phyloP scores from a whole-genome alignment of 2,888 invertebrate species.

The Cephus runcator region DNA sequence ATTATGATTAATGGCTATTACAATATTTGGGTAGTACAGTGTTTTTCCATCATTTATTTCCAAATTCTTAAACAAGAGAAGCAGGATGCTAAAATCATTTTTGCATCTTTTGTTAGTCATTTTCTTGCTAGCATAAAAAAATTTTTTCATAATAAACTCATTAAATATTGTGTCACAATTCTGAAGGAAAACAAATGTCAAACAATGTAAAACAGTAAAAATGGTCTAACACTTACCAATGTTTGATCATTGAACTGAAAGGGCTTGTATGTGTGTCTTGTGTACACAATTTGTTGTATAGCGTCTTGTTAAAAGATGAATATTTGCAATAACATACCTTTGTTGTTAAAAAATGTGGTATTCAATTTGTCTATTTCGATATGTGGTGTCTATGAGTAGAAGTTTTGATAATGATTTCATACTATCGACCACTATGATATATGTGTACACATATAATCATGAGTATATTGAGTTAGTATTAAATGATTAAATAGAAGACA shows the following conservation, averaged over 20 bases:
- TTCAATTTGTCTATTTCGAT: background rate
- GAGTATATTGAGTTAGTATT: no score
- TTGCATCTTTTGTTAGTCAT: no score
- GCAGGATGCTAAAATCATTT: background rate
- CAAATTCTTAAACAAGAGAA: background rate
- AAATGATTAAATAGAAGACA: no score
- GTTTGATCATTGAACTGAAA: conserved; percentile 28
- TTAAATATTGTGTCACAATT: conserved; percentile 33
- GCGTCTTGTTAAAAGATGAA: conserved; percentile 57
- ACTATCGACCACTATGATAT: background rate
- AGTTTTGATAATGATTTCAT: background rate
- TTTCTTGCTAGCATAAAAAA: conserved; percentile 13
- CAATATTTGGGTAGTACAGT: background rate
- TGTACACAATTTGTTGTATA: conserved; percentile 59
- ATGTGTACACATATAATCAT: no score
- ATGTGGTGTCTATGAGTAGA: background rate
- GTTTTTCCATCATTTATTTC: background rate
- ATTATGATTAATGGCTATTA: background rate
- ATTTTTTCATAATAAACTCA: conserved; percentile 34
- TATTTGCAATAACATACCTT: conserved; percentile 49
- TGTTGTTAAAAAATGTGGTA: background rate
- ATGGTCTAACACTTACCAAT: conserved; percentile 3
- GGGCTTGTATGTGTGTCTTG: conserved; percentile 48
- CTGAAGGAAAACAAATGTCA: background rate
- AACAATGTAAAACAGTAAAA: background rate